These are phyloP conservation scores for Tetanocera ferruginea DNA, from an alignment of 2,888 invertebrate genomes.

Conservation along the genomic window DNA sequence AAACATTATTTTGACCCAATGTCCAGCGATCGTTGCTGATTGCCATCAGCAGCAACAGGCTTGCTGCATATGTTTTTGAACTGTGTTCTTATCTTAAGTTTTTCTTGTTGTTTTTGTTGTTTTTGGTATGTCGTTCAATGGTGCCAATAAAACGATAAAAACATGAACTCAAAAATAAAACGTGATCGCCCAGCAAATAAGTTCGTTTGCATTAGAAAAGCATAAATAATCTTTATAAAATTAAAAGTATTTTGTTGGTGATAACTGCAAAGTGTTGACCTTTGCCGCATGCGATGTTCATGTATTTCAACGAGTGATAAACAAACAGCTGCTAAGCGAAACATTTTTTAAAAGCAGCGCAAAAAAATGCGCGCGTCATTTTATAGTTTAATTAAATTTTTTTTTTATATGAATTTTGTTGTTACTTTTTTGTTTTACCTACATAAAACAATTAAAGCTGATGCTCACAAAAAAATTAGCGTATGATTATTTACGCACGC, in stretches of 20 bases:
- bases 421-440: no score
- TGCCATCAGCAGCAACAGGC: not conserved
- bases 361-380: no score
- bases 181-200: not conserved
- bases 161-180: not conserved
- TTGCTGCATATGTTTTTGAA: not conserved
- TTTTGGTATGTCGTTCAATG: not conserved
- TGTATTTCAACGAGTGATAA: not conserved
- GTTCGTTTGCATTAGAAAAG: not conserved
- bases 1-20: no score
- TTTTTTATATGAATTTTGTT: not conserved
- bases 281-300: not conserved
- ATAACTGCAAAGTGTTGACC: constrained; percentile 8
- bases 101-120: constrained; percentile 10
- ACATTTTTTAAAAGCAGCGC: no score
- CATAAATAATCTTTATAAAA: not conserved
- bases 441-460: no score
- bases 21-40: no score
- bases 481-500: no score
- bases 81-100: not conserved
- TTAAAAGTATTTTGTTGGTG: not conserved
- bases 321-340: not conserved
- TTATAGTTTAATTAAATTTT: no score
- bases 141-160: not conserved
- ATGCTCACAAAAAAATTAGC: no score